Base-by-base conservation (phyloP, 2,888 invertebrate genomes). In the Teleiodes luculella region DNA sequence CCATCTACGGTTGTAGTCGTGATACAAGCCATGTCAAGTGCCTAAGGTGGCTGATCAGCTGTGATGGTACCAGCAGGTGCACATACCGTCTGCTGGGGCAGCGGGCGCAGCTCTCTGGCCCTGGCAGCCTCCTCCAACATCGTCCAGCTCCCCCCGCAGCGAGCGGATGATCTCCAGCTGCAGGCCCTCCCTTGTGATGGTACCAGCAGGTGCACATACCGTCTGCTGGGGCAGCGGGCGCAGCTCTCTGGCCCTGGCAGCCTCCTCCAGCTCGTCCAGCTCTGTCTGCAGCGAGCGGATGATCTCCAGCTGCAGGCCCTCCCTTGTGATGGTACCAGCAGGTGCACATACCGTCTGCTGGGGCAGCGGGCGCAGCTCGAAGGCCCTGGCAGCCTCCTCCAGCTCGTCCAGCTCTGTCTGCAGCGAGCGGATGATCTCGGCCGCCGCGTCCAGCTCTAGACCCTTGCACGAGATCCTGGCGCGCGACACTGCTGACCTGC, bases 361-460 rank as follows among this genome's bases (percentile, higher is more conserved):
- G 1, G 49, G 49, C 37, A 49, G 36, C 1, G 49, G 49, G 6
- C 36, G 11, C 36, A 49, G 18, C 8, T 93, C 91, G 56, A 94
- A 92, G 0, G 92, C 92, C 28, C 93, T 87, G 0, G 96, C 95
- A 0, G 96, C 95, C 57, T 92, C 91, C 53, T 95, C 93, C 60
- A 96, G 85, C 66, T 98, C 97, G 33, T 92, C 93, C 70, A 49
- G 14, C 28, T 49, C 49, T 7, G 7, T 36, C 10, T 96, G 94
- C 41, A 98, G 86, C 37, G 93, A 93, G 8, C 92, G 90, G 37
- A 98, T 94, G 54, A 96, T 92, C 65, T 97, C 96, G 0, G 96
- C 91, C 0, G 98, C 97, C 0, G 95, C 94, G 64, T 97, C 96
- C 58, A 98, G 80, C 68, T 98, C 97, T 57, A 96, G 86, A 0